A percentile compares a stretch with the other conserved stretches of the same genome.
Conservation (phyloP, 1,140 invertebrate genomes). For the Drosophila lacertosa region DNA sequence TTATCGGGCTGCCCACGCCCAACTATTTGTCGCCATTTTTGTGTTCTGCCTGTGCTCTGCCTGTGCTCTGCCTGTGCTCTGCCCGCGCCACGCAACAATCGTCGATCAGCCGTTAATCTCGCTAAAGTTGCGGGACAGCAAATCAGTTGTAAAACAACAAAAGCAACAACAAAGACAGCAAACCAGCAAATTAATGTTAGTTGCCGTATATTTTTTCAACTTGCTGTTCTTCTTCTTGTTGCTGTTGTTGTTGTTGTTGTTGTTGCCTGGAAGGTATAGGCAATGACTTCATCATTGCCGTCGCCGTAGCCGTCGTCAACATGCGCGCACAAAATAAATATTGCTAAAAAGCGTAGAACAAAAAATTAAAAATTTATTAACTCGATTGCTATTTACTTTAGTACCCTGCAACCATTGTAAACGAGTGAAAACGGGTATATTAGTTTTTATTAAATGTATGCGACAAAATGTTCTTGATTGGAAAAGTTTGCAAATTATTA, state of each 20-base stretch:
- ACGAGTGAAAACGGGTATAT: no score
- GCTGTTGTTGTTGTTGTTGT: constrained; percentile 15
- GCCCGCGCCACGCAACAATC: constrained; percentile 5
- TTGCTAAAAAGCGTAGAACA: constrained; percentile 56
- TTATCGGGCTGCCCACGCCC: no score
- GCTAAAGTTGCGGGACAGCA: constrained; percentile 43
- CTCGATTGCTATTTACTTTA: constrained; percentile 15
- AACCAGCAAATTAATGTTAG: constrained; percentile 28
- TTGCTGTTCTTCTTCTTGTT: constrained; percentile 10
- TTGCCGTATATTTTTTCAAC: not conserved
- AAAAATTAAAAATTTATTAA: constrained; percentile 64
- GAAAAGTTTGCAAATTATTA: no score
- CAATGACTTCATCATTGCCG: constrained; percentile 65
- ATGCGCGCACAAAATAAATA: constrained; percentile 54
- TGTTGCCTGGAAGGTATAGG: constrained; percentile 11
- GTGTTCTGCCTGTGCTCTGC: no score
- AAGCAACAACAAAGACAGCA: constrained; percentile 6
- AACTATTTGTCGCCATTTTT: no score
- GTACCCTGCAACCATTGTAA: no score
- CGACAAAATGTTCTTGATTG: no score
- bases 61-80: no score
- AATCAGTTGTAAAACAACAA: constrained; percentile 33
- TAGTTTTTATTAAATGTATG: no score
- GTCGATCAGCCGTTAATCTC: constrained; percentile 10
- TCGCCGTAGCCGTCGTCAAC: constrained; percentile 6